Evolutionary conservation across 2,113 vertebrate species (phyloP).

Genomic region (Oncorhynchus gorbuscha): DNA sequence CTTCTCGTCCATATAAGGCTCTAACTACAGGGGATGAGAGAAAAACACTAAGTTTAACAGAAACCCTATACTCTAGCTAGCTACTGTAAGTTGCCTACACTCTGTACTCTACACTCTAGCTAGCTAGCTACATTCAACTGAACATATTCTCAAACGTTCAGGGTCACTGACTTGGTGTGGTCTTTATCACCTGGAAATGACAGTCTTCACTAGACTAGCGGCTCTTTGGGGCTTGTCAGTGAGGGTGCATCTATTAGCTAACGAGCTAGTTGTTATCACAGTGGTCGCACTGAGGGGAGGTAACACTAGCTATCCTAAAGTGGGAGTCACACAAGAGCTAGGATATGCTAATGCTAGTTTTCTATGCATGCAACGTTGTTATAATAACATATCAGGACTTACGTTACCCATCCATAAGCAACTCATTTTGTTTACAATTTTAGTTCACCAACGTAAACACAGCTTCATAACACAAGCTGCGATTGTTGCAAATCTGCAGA

Average conservation of each 20-base stretch:
- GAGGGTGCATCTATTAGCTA: no score
- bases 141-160: no score
- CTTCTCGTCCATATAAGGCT: constrained; percentile 86
- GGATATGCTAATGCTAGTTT: neutral
- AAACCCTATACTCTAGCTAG: neutral
- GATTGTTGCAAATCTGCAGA: neutral
- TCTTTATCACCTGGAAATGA: neutral
- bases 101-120: no score
- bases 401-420: constrained; percentile 80
- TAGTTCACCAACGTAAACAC: no score
- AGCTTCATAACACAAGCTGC: no score
- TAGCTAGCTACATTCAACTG: no score
- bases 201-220: neutral
- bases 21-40: constrained; percentile 67
- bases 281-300: no score
- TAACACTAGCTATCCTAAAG: no score
- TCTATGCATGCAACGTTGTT: neutral
- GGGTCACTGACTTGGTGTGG: neutral
- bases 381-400: constrained; percentile 47
- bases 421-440: constrained; percentile 28
- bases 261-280: no score
- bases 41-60: neutral
- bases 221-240: neutral
- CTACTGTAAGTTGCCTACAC: no score
- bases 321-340: neutral